Conservation (phyloP, 2,797 vertebrate genomes). For the Enteromius fasciolatus region DNA sequence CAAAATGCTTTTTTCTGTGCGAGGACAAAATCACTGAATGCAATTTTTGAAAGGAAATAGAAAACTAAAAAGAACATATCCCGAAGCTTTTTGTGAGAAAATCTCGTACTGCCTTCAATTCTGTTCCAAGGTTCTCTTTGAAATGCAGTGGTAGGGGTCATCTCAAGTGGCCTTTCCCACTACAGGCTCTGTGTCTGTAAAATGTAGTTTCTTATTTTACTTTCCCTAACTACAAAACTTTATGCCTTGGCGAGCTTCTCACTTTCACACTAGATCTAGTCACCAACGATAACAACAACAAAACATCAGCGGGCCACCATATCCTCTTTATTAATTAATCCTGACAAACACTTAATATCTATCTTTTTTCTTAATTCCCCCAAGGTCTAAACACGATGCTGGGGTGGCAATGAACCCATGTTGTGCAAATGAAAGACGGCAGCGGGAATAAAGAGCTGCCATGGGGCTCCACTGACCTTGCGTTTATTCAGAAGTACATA, state of each 20-base stretch:
- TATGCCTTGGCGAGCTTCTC: not conserved
- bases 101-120: not conserved
- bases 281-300: not conserved
- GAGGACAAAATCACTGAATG: not conserved
- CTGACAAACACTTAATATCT: conserved; percentile 59
- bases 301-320: not conserved
- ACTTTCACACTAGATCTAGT: conserved; percentile 12
- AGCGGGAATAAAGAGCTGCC: conserved; percentile 59
- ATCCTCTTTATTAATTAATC: conserved; percentile 56
- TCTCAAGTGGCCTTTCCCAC: conserved; percentile 16
- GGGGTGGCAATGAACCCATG: conserved; percentile 42
- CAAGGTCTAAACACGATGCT: conserved; percentile 37
- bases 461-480: conserved; percentile 59
- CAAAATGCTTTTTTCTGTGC: not conserved
- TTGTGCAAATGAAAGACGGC: conserved; percentile 62
- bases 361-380: conserved; percentile 46
- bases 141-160: conserved; percentile 43
- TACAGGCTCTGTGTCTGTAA: conserved; percentile 12
- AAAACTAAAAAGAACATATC: not conserved
- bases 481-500: conserved; percentile 62
- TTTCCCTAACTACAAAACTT: not conserved
- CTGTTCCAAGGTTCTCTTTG: conserved; percentile 38
- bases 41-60: not conserved
- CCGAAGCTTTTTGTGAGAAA: not conserved
- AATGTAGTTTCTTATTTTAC: conserved; percentile 34